These are phyloP conservation scores for Morinoia aosen DNA, from an alignment of 2,888 invertebrate genomes.

Conservation along the genomic window DNA sequence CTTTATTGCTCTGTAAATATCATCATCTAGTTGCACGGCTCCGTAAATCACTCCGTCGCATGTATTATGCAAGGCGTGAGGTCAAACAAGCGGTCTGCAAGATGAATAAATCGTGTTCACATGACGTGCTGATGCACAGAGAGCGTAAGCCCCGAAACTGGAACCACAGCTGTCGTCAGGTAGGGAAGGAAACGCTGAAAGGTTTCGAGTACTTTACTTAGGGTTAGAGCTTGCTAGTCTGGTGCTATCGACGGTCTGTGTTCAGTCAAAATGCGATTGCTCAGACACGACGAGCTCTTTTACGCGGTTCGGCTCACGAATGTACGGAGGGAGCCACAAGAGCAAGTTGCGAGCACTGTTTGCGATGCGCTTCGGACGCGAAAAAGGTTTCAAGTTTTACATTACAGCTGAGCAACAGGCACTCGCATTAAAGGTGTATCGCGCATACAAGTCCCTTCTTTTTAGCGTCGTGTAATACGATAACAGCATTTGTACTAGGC, in stretches of 20 bases:
- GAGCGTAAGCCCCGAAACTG: too few relatives aligned
- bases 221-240: too few relatives aligned
- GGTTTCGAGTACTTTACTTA: too few relatives aligned
- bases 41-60: not conserved
- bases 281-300: too few relatives aligned
- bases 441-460: too few relatives aligned
- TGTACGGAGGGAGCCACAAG: too few relatives aligned
- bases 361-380: not conserved
- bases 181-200: too few relatives aligned
- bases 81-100: not conserved
- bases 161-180: too few relatives aligned
- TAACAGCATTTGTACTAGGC: not conserved
- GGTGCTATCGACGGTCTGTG: too few relatives aligned
- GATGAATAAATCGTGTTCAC: not conserved
- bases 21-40: not conserved
- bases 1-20: not conserved
- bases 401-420: not conserved
- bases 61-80: not conserved
- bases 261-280: too few relatives aligned
- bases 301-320: too few relatives aligned
- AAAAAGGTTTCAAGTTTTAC: not conserved
- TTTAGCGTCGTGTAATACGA: not conserved
- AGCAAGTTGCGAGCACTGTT: too few relatives aligned
- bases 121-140: not conserved
- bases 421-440: not conserved